Percentiles rank a stretch among this genome's conserved stretches.
phyloP scores from a whole-genome alignment of 2,113 vertebrate species.

The Anseranas semipalmata region DNA sequence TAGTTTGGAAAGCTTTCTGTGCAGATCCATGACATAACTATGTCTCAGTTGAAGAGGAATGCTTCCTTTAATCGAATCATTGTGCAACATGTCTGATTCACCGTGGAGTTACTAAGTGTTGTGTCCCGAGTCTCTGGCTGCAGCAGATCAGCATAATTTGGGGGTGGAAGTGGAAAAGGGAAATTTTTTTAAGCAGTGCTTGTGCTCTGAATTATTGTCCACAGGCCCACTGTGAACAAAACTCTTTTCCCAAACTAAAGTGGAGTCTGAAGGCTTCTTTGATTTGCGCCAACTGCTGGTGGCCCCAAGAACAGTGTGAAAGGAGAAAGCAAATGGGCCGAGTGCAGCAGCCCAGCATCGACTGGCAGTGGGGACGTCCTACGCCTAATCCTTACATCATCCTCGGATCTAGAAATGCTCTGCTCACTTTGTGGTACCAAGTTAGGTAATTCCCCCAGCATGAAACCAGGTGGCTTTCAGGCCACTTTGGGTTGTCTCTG shows the following conservation, averaged over 20 bases:
- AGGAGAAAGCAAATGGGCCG: background rate
- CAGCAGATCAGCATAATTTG: background rate
- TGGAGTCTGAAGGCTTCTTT: background rate
- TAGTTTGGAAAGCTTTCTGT: slow-evolving; percentile 1
- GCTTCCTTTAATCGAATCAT: slow-evolving; percentile 24
- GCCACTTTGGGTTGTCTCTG: background rate
- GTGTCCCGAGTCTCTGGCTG: background rate
- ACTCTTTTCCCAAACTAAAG: background rate
- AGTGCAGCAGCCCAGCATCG: background rate
- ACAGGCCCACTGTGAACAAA: background rate
- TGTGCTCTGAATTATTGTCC: background rate
- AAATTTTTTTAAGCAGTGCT: background rate
- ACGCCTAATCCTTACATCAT: background rate
- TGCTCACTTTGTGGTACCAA: background rate
- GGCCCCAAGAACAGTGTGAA: background rate
- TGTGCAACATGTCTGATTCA: slow-evolving; percentile 29
- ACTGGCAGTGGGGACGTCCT: background rate
- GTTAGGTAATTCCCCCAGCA: background rate
- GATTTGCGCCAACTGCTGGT: background rate
- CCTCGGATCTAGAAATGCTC: background rate
- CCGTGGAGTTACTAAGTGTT: background rate
- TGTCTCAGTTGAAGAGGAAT: slow-evolving; percentile 21
- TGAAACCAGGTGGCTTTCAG: background rate
- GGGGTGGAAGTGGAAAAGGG: background rate
- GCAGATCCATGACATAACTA: background rate